Conservation (phyloP, 2,888 invertebrate species). For the Conops quadrifasciatus region DNA sequence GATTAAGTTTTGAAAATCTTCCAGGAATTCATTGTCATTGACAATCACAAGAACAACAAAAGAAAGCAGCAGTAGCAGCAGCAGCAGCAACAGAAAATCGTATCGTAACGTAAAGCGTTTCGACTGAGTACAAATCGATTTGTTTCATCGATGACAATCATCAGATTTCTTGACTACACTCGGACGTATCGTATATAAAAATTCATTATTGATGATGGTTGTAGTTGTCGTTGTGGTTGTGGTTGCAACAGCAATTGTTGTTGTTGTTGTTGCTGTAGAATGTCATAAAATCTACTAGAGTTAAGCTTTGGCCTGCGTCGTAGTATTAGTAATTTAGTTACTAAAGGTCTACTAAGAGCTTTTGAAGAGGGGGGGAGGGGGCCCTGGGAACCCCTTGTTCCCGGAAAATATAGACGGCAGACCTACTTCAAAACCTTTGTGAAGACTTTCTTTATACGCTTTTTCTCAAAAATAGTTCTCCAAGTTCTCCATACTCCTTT, state of each 20-base stretch:
- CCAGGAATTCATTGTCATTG: conserved; percentile 40
- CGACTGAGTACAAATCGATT: conserved; percentile 57
- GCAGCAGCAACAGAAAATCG: conserved; percentile 44
- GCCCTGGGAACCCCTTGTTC: too few species aligned
- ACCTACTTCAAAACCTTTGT: not conserved
- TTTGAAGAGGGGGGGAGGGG: too few species aligned
- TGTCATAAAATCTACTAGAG: conserved; percentile 60
- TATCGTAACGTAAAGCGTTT: conserved; percentile 39
- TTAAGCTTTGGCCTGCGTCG: conserved; percentile 11
- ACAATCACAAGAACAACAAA: conserved; percentile 35
- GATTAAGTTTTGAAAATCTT: conserved; percentile 41
- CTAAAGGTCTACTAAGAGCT: conserved; percentile 31
- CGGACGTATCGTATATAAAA: too few species aligned
- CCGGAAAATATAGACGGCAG: too few species aligned
- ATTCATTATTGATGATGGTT: too few species aligned
- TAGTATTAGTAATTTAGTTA: conserved; percentile 41
- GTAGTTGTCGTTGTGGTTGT: not conserved
- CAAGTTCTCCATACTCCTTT: too few species aligned
- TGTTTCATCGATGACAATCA: conserved; percentile 63
- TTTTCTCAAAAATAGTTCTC: too few species aligned
- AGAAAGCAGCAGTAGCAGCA: conserved; percentile 4
- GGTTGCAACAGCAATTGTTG: not conserved
- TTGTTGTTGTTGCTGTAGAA: not conserved
- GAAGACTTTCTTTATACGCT: too few species aligned
- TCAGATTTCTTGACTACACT: conserved; percentile 46